Evolutionary conservation across 2,888 invertebrate species (phyloP), one percentile per base, ranked within the genome.

Genomic region (Dasysyrphus tricinctus): DNA sequence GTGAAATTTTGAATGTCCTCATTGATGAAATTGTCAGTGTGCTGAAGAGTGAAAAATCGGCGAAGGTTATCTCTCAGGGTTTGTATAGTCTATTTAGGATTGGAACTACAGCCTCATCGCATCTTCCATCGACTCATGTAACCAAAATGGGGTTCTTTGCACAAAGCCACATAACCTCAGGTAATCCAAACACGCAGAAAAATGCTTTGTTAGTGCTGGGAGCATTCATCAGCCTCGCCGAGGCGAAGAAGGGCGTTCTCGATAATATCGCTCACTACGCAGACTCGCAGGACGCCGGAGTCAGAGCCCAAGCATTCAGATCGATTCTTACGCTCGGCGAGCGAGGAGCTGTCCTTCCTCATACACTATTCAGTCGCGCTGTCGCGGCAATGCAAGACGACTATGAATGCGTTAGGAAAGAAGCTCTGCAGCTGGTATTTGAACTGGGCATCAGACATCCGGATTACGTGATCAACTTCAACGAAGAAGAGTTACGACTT

Each of bases 371-470:
- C 88, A 93, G 94, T 57, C 92, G 93, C 19, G 95, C 96, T 34
- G 96, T 96, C 89, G 93, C 94, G 24, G 97, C 97, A 2, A 94
- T 98, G 61, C 95, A 95, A 32, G 99, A 99, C 92, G 98, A 98
- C 92, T 98, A 98, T 92, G 98, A 98, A 93, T 97, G 97, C 90
- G 98, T 98, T 0, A 94, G 98, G 72, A 95, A 96, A 90, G 96
- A 96, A 57, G 98, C 97, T 0, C 93, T 98, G 7, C 96, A 96
- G 90, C 93, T 99, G 34, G 95, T 99, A 51, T 97, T 97, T 94
- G 94, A 97, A 73, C 93, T 98, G 11, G 97, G 97, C 61, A 96
- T 96, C 89, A 95, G 96, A 65, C 97, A 97, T 93, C 96, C 98
- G 3, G 98, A 98, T 91, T 90, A 94, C 95, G 88, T 95, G 96